Evolutionary conservation across 1,140 invertebrate genomes (phyloP), one percentile per base, ranked within the genome.

Genomic region (Diprion similis): DNA sequence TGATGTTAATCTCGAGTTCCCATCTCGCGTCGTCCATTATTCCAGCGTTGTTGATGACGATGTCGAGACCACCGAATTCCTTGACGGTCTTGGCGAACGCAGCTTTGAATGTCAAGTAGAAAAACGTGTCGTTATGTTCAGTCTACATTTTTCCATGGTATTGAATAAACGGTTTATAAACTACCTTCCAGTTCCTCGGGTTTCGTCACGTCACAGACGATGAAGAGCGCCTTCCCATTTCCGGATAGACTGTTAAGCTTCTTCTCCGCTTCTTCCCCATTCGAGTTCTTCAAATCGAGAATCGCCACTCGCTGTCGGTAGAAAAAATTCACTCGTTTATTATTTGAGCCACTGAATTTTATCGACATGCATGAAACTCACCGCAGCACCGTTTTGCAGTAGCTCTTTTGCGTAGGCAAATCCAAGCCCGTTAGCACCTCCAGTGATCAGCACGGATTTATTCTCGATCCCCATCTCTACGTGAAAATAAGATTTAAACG

Each of bases 1-100:
- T 90, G 6, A 90, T 84, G 46, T 86, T 76, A 37, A 90, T 78
- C n/a, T 78, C 83, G 10, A 83, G 83, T 51, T 89, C 86, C 70
- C 87, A 85, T 10, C 85, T 77, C 37, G 77, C 77, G 10, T 92
- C 90, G 72, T 91, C 85, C 11, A 90, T 82, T 17, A 91, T 89
- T 51, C 90, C 90, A 59, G 91, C 91, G 68, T 91, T 90, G 71
- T 93, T 92, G 0, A 92, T 85, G 2, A 93, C 81, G 66, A 93
- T 89, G 75, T 93, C 91, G 18, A 92, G 84, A 17, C 80, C 80
- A 17, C 87, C 84, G 77, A 89, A 89, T 9, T 79, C 76, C 11
- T 84, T 78, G 2, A 86, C 79, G 6, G 88, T 81, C 24, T 82
- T 82, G n/a, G 87, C 79, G 66, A 86, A 88, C 10, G 84, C 79